phyloP scores from a whole-genome alignment of 2,888 invertebrate genomes.

The Panopea generosa region DNA sequence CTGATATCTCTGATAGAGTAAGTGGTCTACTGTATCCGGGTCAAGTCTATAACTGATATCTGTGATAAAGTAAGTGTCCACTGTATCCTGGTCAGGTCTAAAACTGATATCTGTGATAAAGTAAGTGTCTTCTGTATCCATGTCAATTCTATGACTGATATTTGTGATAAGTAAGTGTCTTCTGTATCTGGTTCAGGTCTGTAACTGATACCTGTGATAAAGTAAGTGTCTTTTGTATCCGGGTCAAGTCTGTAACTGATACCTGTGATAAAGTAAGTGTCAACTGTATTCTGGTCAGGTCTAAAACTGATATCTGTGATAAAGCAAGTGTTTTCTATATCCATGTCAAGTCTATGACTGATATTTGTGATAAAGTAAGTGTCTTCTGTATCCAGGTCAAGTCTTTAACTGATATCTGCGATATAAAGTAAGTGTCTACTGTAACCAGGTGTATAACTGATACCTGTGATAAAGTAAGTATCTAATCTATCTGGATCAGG shows the following conservation, averaged over 20 bases:
- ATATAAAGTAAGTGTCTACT: too few species aligned
- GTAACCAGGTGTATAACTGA: conserved; percentile 93
- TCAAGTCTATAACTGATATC: conserved; percentile 93
- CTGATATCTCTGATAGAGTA: conserved; percentile 94
- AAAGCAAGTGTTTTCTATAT: conserved; percentile 95
- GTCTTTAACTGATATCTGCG: too few species aligned
- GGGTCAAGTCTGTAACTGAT: conserved; percentile 93
- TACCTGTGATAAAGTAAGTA: too few species aligned
- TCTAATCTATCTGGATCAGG: conserved; percentile 95
- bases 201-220: conserved; percentile 94
- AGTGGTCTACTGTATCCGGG: conserved; percentile 92
- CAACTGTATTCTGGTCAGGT: conserved; percentile 94
- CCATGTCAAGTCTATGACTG: conserved; percentile 93
- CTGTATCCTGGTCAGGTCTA: conserved; percentile 93
- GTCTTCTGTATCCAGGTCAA: too few species aligned
- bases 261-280: conserved; percentile 92
- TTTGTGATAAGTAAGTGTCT: conserved; percentile 94
- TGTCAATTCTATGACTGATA: conserved; percentile 92
- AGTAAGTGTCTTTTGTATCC: conserved; percentile 92
- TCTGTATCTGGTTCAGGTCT: conserved; percentile 94
- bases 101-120: conserved; percentile 94
- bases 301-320: conserved; percentile 93
- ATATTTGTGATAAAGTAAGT: conserved; percentile 93
- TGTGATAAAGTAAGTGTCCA: conserved; percentile 93
- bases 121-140: conserved; percentile 93